These are phyloP conservation scores for Dipus sagitta DNA, from an alignment of 2,797 vertebrate species.

Conservation along the genomic window DNA sequence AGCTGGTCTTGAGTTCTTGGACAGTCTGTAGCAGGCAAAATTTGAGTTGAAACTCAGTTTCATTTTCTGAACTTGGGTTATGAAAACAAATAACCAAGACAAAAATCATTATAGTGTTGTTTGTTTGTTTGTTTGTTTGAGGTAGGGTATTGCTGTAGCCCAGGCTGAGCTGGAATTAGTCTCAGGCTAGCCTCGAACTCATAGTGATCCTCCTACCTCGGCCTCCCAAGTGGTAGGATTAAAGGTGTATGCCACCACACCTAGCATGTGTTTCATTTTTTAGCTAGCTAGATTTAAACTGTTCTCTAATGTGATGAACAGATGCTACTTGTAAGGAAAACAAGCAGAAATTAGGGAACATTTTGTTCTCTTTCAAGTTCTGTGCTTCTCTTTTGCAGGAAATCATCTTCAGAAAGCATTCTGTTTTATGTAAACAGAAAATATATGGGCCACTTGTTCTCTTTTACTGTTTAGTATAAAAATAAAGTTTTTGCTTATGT, in stretches of 20 bases:
- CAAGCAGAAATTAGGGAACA: slow-evolving; percentile 9
- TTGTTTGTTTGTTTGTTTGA: too few relatives aligned
- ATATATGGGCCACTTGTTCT: background rate
- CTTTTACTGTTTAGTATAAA: slow-evolving; percentile 1
- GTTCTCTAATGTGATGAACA: slow-evolving; percentile 60
- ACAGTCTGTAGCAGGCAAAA: background rate
- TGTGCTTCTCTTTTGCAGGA: slow-evolving; percentile 40
- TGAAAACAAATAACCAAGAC: background rate
- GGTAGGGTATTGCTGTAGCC: too few relatives aligned
- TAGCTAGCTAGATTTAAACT: background rate
- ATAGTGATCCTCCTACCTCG: too few relatives aligned
- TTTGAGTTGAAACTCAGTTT: slow-evolving; percentile 10
- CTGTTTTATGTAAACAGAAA: slow-evolving; percentile 47
- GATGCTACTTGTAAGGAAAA: slow-evolving; percentile 64
- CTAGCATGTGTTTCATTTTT: background rate
- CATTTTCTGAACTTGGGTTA: background rate
- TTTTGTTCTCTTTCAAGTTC: slow-evolving; percentile 61
- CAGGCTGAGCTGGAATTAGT: too few relatives aligned
- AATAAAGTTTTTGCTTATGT: background rate
- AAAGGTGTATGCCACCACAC: too few relatives aligned
- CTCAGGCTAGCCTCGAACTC: too few relatives aligned
- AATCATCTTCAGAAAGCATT: slow-evolving; percentile 10
- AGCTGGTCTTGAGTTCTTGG: background rate
- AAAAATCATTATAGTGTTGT: background rate
- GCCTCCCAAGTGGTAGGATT: too few relatives aligned